Conservation (phyloP, 2,888 invertebrate genomes). For the Agonum fuliginosum region DNA sequence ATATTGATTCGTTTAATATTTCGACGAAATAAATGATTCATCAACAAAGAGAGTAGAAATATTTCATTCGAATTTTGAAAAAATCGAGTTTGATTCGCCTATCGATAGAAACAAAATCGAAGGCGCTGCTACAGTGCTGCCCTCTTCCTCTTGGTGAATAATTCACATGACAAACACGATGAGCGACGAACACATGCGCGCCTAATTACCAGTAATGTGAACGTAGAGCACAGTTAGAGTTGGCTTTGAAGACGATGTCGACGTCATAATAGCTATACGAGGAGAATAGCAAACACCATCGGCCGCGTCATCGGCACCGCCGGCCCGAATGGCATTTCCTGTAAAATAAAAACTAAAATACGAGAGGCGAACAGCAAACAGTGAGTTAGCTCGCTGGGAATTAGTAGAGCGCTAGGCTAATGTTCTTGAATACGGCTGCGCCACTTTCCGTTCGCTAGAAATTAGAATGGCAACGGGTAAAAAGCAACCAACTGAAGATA, state of each 20-base stretch:
- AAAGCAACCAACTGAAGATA: slow-evolving; percentile 37
- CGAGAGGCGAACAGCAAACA: slow-evolving; percentile 13
- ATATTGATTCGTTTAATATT: neutral
- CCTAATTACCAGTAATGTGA: slow-evolving; percentile 43
- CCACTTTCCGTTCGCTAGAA: slow-evolving; percentile 35
- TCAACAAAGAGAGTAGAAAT: slow-evolving; percentile 9
- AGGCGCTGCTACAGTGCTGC: slow-evolving; percentile 34
- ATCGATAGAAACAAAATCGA: slow-evolving; percentile 41
- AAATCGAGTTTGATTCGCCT: slow-evolving; percentile 22
- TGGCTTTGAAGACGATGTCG: slow-evolving; percentile 21
- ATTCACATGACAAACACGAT: slow-evolving; percentile 55
- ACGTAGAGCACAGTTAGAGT: neutral
- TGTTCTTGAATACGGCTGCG: slow-evolving; percentile 38
- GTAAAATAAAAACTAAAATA: slow-evolving; percentile 45
- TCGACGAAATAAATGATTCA: slow-evolving; percentile 29
- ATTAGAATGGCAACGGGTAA: slow-evolving; percentile 35
- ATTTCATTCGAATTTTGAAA: slow-evolving; percentile 14
- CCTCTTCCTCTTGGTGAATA: slow-evolving; percentile 44
- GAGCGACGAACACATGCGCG: slow-evolving; percentile 51
- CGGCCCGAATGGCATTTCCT: slow-evolving; percentile 42
- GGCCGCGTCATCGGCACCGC: neutral
- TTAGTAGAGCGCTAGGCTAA: slow-evolving; percentile 49
- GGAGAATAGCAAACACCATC: neutral
- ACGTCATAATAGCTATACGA: neutral
- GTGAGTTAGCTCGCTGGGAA: slow-evolving; percentile 38